These are phyloP conservation scores for human DNA, from an alignment of 2,113 vertebrate genomes.

Conservation along the genomic window GRCh38 chr5:21039001-21039500, in stretches of 20 bases:
- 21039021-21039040: neutral
- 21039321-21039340: neutral
- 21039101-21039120: rapidly evolving
- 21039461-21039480: neutral
- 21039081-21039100: neutral
- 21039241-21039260: neutral
- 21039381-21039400: neutral
- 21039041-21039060: neutral
- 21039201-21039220: neutral
- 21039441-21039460: neutral
- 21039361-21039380: neutral
- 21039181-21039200: neutral
- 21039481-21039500: neutral
- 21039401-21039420: too few relatives aligned
- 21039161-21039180: neutral
- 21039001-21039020: neutral
- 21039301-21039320: too few relatives aligned
- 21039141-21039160: neutral
- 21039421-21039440: neutral
- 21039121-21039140: neutral
- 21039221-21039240: neutral
- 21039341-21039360: neutral
- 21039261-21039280: neutral
- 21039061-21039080: neutral
- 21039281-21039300: neutral